Evolutionary conservation across 2,797 vertebrate genomes (phyloP).

Genomic region (Lophius americanus): DNA sequence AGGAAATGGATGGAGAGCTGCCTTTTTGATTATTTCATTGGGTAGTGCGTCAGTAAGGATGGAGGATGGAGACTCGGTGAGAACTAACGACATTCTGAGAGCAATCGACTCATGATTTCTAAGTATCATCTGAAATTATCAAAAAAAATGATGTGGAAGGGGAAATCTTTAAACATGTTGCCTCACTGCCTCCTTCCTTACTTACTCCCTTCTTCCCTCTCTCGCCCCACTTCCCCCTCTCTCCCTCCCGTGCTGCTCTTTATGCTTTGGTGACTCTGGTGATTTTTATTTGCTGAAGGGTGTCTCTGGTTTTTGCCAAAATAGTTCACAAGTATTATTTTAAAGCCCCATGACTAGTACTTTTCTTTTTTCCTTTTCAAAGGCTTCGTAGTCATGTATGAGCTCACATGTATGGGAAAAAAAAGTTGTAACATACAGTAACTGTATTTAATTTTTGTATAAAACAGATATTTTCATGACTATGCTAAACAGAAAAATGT

Average conservation of each 20-base stretch:
- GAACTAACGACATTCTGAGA: constrained; percentile 39
- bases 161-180: constrained; percentile 75
- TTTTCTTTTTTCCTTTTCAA: constrained; percentile 67
- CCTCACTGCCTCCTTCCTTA: constrained; percentile 85
- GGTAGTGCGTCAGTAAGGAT: constrained; percentile 43
- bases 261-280: constrained; percentile 93
- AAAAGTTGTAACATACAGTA: constrained; percentile 86
- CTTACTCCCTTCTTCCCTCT: constrained; percentile 44
- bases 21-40: constrained; percentile 47
- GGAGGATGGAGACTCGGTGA: constrained; percentile 46
- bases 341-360: constrained; percentile 67
- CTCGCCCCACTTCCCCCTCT: neutral
- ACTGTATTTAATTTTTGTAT: constrained; percentile 98
- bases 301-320: constrained; percentile 85
- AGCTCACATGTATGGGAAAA: constrained; percentile 76
- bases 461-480: constrained; percentile 98
- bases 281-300: constrained; percentile 89
- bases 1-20: constrained; percentile 40
- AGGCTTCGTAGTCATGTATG: constrained; percentile 79
- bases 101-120: constrained; percentile 62
- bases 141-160: constrained; percentile 45
- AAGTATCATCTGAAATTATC: constrained; percentile 56
- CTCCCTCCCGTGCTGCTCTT: constrained; percentile 67
- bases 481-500: constrained; percentile 85
- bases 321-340: constrained; percentile 89